Evolutionary conservation across 2,113 vertebrate genomes (phyloP), one percentile per base, ranked within the genome.

Genomic region (Mystacornis crossleyi): DNA sequence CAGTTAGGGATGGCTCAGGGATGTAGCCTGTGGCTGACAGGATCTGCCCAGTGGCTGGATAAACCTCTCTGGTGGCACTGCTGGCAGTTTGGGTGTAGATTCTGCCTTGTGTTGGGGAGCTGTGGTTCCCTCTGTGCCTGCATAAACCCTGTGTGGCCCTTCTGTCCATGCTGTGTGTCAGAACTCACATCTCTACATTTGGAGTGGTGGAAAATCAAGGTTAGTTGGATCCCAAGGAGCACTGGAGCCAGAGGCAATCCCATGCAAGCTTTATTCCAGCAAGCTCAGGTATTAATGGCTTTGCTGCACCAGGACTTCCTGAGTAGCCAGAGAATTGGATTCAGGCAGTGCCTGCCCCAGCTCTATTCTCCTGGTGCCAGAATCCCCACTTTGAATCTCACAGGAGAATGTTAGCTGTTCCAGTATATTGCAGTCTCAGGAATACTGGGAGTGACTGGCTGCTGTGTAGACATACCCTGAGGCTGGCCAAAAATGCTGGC

Each of bases 401-500:
- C 38, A 42, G 38, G 85, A 77, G 34, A 25, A 43, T 0, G 4
- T n/a, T n/a, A 23, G 2, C 73, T 86, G 42, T 88, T 92, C 40
- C 92, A 80, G 58, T 64, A 9, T 60, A 11, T 31, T 77, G 91
- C 75, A 90, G 89, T 45, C 53, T 21, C 61, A 69, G 83, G 81
- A 81, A 70, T 84, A 64, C 89, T 94, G 93, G 89, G 89, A 95
- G 67, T 50, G 92, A 90, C 55, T 93, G 92, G 50, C 88, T 94
- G 92, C 80, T 3, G 2, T 86, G 88, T 64, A 94, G 93, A 93
- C 80, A 16, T 89, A 93, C 55, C 82, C 92, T 47, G 80, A 62
- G 90, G 95, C 93, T 96, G 90, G 60, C 79, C 89, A 93, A 21
- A 96, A 92, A 33, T 71, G 60, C 82, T 97, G 96, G 96, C 96